Conservation (phyloP, 2,888 invertebrate species). For the Hydropsyche betteni region DNA sequence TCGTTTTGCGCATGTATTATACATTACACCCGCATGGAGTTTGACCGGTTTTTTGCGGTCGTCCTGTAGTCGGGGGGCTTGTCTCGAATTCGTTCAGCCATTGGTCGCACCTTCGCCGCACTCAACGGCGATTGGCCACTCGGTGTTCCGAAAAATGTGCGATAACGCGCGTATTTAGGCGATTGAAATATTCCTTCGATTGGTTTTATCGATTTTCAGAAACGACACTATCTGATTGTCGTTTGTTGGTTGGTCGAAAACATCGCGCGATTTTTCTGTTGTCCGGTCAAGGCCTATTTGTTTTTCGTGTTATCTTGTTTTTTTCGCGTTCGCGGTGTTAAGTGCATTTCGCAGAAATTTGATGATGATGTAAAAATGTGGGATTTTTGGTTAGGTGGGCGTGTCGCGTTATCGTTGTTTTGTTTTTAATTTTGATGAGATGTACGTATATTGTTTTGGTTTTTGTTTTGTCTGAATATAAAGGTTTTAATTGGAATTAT, state of each 20-base stretch:
- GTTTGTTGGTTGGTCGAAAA: background rate
- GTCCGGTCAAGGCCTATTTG: background rate
- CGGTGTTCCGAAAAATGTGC: conserved; percentile 6
- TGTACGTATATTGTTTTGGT: no score
- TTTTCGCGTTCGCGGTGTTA: no score
- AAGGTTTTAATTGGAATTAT: no score
- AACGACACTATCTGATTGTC: no score
- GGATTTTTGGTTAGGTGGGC: no score
- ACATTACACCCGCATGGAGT: background rate
- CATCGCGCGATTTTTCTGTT: background rate
- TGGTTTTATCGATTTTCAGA: no score
- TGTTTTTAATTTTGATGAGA: no score
- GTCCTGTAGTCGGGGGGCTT: conserved; percentile 1
- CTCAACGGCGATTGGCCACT: background rate
- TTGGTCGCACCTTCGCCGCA: conserved; percentile 11
- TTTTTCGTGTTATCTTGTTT: conserved; percentile 2
- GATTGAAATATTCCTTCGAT: background rate
- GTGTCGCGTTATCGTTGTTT: no score
- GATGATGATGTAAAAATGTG: no score
- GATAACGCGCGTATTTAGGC: background rate
- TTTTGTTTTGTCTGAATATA: no score
- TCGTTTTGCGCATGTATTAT: no score
- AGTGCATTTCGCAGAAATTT: no score
- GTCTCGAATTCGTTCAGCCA: background rate
- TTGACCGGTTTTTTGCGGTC: conserved; percentile 4